phyloP scores from a whole-genome alignment of 2,888 invertebrate genomes.

The Steromphala cineraria region DNA sequence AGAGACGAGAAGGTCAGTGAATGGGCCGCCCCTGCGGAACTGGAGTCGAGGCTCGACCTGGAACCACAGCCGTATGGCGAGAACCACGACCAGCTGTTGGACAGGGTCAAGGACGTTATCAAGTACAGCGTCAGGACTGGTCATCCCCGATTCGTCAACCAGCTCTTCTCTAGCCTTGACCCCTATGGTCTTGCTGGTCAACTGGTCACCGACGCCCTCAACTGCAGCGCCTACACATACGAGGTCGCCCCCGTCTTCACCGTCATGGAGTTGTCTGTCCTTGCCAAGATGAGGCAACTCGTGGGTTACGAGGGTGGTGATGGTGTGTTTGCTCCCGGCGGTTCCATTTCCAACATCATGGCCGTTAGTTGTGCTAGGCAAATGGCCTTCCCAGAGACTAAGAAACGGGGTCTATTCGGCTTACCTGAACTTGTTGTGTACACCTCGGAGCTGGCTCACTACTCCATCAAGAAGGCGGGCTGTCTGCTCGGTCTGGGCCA shows the following conservation, averaged over 20 bases:
- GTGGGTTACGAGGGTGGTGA: slow-evolving; percentile 83
- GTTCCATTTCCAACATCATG: slow-evolving; percentile 97
- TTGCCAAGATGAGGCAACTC: slow-evolving; percentile 94
- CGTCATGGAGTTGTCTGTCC: slow-evolving; percentile 95
- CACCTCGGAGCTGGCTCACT: slow-evolving; percentile 95
- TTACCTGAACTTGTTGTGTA: slow-evolving; percentile 96
- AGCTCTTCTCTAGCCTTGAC: slow-evolving; percentile 96
- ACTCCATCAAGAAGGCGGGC: slow-evolving; percentile 90
- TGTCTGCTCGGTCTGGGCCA: slow-evolving; percentile 91
- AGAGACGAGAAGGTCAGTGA: slow-evolving; percentile 19
- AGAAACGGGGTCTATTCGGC: slow-evolving; percentile 91
- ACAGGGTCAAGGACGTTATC: slow-evolving; percentile 92
- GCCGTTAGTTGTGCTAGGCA: slow-evolving; percentile 97
- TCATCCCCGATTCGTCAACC: slow-evolving; percentile 99
- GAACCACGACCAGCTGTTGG: slow-evolving; percentile 86
- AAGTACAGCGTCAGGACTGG: slow-evolving; percentile 98
- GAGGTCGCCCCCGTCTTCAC: slow-evolving; percentile 99
- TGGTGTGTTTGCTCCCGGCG: slow-evolving; percentile 96
- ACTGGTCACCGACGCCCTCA: slow-evolving; percentile 98
- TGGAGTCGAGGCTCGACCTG: slow-evolving; percentile 8
- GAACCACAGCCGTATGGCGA: slow-evolving; percentile 15
- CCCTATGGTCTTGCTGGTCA: slow-evolving; percentile 97
- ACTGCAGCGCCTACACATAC: slow-evolving; percentile 97
- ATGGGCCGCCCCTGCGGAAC: slow-evolving; percentile 14
- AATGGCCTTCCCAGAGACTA: slow-evolving; percentile 95